phyloP scores from a whole-genome alignment of 1,140 invertebrate species.

The Venturia canescens region DNA sequence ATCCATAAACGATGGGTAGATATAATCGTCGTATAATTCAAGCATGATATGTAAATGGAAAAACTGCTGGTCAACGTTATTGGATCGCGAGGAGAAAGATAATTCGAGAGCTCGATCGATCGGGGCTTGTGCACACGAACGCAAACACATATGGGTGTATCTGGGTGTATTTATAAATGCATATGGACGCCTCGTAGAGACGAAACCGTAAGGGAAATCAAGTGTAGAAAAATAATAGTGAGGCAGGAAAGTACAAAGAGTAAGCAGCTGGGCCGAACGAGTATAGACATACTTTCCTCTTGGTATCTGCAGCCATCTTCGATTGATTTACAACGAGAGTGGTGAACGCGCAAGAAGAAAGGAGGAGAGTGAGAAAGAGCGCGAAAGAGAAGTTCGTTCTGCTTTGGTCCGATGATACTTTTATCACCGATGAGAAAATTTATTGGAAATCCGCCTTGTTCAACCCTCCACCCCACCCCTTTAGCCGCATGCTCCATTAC shows the following conservation, averaged over 20 bases:
- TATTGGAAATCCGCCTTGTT: conserved; percentile 57
- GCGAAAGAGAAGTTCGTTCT: not conserved
- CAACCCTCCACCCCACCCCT: not conserved
- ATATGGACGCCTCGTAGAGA: too few relatives aligned
- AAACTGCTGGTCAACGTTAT: conserved; percentile 50
- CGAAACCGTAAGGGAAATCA: not conserved
- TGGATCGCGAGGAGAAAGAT: conserved; percentile 57
- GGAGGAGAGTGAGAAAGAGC: conserved; percentile 4
- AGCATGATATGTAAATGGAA: conserved; percentile 57
- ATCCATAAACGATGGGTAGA: conserved; percentile 14
- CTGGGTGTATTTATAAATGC: too few relatives aligned
- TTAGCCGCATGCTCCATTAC: conserved; percentile 32
- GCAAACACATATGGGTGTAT: conserved; percentile 48
- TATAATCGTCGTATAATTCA: conserved; percentile 60
- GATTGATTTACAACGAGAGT: conserved; percentile 64
- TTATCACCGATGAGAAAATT: conserved; percentile 59
- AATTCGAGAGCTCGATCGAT: conserved; percentile 58
- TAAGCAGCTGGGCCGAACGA: conserved; percentile 9
- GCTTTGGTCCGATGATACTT: conserved; percentile 51
- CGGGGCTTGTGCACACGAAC: conserved; percentile 53
- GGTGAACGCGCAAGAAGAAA: conserved; percentile 11
- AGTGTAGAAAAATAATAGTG: not conserved
- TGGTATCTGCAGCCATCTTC: conserved; percentile 58
- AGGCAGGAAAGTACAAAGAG: not conserved
- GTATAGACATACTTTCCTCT: not conserved